Evolutionary conservation across 1,140 invertebrate species (phyloP).

Genomic region (Papilio aristodemus): DNA sequence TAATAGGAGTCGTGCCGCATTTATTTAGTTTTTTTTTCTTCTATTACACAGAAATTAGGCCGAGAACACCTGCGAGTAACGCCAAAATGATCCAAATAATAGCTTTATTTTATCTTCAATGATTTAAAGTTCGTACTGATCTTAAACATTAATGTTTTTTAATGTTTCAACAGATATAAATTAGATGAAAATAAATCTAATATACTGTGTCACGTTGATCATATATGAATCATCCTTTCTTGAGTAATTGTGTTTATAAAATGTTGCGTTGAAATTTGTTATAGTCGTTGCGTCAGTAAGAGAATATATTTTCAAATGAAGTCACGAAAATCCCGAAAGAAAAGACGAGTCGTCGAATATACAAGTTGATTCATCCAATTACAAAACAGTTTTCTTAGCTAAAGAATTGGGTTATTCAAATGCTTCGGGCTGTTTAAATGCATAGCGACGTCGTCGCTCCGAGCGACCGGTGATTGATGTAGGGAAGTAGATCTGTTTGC

Average conservation of each 20-base stretch:
- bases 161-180: background rate
- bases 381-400: constrained; percentile 29
- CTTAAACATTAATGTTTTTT: background rate
- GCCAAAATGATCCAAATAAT: background rate
- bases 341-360: background rate
- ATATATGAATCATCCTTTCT: background rate
- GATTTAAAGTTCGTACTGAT: background rate
- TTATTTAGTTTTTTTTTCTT: constrained; percentile 16
- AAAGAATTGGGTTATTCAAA: constrained; percentile 28
- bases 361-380: constrained; percentile 24
- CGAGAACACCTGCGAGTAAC: constrained; percentile 6
- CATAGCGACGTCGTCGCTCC: constrained; percentile 17
- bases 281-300: background rate
- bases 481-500: constrained; percentile 15
- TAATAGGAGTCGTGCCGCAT: constrained; percentile 22
- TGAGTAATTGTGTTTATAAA: background rate
- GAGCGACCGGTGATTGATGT: constrained; percentile 23
- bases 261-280: background rate
- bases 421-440: constrained; percentile 27
- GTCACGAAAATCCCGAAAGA: background rate
- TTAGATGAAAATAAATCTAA: background rate
- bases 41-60: constrained; percentile 12
- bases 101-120: constrained; percentile 4
- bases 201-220: background rate
- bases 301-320: background rate